Conservation (phyloP, 2,888 invertebrate genomes). For the Temnothorax rugatulus region DNA sequence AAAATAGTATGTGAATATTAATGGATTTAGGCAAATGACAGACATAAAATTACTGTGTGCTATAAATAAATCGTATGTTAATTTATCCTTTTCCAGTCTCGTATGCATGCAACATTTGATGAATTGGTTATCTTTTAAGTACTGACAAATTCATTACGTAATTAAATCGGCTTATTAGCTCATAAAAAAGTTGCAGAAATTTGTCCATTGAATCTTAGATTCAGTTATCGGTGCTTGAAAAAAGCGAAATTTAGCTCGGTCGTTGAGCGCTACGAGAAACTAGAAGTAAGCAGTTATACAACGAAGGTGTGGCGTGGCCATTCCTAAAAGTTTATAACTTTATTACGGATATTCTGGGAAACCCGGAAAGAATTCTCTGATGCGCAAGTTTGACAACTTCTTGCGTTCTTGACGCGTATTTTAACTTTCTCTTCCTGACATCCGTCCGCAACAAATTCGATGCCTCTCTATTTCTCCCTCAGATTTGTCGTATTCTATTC, state of each 20-base stretch:
- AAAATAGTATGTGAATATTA: neutral
- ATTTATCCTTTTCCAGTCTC: neutral
- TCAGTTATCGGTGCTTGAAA: conserved; percentile 31
- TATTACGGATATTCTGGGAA: conserved; percentile 78
- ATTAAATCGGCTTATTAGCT: neutral
- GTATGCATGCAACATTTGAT: neutral
- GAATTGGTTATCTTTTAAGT: neutral
- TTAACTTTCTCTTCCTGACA: conserved; percentile 64
- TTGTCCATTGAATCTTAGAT: neutral
- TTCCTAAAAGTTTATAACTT: conserved; percentile 78
- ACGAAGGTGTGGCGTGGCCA: conserved; percentile 59
- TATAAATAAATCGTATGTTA: neutral
- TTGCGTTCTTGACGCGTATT: conserved; percentile 61
- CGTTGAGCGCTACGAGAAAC: conserved; percentile 61
- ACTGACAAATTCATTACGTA: neutral
- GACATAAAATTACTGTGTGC: neutral
- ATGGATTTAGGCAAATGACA: neutral
- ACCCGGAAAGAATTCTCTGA: conserved; percentile 78
- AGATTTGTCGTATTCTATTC: neutral
- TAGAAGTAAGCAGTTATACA: conserved; percentile 74
- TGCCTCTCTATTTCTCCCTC: conserved; percentile 41
- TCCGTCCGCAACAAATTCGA: conserved; percentile 23
- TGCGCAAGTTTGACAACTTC: conserved; percentile 80
- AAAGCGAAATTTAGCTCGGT: conserved; percentile 68
- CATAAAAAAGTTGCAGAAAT: neutral